Evolutionary conservation across 2,888 invertebrate species (phyloP), one percentile per base, ranked within the genome.

Genomic region (Cyclophora albipunctata): DNA sequence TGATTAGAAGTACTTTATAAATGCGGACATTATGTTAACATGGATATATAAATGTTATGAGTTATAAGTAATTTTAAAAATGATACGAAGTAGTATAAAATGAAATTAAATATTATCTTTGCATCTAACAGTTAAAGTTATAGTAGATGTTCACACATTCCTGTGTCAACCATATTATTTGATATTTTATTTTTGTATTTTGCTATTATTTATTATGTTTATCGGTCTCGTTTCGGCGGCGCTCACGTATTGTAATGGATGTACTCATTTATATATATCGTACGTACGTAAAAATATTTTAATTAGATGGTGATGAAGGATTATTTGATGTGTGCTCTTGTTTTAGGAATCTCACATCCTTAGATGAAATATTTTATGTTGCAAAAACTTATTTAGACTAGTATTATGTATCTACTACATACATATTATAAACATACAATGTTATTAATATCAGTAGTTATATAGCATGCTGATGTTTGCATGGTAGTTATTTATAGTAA

Each of bases 371-470:
- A 71, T 72, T 76, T 46, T 62, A 57, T 67, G 71, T 67, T 64
- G 63, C 68, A 66, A 64, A n/a, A 60, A 50, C 50, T 59, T 69
- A 60, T 66, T 70, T 75, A 75, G 75, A 63, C 54, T 67, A 79
- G 78, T 72, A 66, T 62, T 69, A 67, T 66, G 71, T 78, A 75
- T 20, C 7, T 20, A 3, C 5, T 20, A 34, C 20, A 33, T 58
- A 58, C 52, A 78, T 73, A 71, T 77, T 76, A 73, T 72, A 69
- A 73, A 82, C 80, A 84, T 81, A 70, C 75, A 80, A 79, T 83
- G 82, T 79, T 79, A 78, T 72, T 71, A 69, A 75, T 76, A 78
- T 77, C 71, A 68, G 75, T 80, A 59, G 60, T 50, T 47, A 43
- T 43, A 43, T 20, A 79, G 81, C 75, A 78, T 80, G 80, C 78